Evolutionary conservation across 2,888 invertebrate genomes (phyloP).

Genomic region (Chydorus sphaericus): DNA sequence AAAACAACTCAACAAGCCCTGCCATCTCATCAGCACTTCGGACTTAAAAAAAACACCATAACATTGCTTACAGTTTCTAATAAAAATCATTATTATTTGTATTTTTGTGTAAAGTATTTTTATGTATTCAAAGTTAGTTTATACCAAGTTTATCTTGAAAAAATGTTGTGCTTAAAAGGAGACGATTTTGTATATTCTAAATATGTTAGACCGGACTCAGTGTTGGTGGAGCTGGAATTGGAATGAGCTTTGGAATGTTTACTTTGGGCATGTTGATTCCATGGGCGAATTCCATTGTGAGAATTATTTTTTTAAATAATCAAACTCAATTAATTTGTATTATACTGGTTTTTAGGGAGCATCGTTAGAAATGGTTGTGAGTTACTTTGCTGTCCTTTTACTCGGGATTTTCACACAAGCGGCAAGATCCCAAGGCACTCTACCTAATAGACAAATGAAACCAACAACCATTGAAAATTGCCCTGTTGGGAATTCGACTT

Average conservation of each 20-base stretch:
- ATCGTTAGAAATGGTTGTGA: conserved; percentile 20
- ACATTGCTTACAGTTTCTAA: too few relatives aligned
- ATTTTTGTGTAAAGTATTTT: too few relatives aligned
- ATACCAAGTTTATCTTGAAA: too few relatives aligned
- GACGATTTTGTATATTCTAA: neutral
- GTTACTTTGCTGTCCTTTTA: conserved; percentile 22
- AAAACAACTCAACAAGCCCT: too few relatives aligned
- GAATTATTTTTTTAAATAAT: neutral
- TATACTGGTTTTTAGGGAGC: too few relatives aligned
- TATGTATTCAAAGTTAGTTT: too few relatives aligned
- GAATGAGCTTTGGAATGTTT: conserved; percentile 72
- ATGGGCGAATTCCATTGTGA: conserved; percentile 64
- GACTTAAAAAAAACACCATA: too few relatives aligned
- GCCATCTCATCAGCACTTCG: too few relatives aligned
- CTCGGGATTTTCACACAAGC: conserved; percentile 23
- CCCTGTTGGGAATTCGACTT: too few relatives aligned
- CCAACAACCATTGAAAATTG: neutral
- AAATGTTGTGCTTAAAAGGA: too few relatives aligned
- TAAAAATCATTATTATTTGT: too few relatives aligned
- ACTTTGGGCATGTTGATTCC: conserved; percentile 78
- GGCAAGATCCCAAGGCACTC: conserved; percentile 13
- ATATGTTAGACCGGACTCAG: conserved; percentile 36
- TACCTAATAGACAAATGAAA: neutral
- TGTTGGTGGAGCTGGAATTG: conserved; percentile 81
- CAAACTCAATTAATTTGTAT: neutral